phyloP scores from a whole-genome alignment of 2,113 vertebrate species.

The Labrus mixtus region DNA sequence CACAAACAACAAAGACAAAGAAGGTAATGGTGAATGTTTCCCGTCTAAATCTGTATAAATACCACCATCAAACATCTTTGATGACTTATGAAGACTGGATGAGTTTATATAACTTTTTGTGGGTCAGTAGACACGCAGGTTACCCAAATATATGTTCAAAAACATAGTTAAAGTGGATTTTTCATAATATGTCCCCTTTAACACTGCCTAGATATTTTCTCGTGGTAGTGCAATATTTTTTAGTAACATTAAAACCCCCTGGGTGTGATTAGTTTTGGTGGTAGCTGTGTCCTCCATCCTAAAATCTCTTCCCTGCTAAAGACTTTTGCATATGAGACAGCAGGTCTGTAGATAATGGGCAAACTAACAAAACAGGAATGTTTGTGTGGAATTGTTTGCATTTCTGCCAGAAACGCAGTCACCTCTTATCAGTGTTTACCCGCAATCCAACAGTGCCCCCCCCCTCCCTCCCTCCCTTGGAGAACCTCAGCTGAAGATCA shows the following conservation, averaged over 20 bases:
- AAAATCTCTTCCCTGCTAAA: constrained; percentile 1
- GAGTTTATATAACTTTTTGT: too few relatives aligned
- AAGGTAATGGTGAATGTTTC: background rate
- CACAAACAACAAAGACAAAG: background rate
- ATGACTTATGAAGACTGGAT: too few relatives aligned
- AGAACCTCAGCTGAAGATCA: constrained; percentile 21
- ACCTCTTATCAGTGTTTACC: constrained; percentile 29
- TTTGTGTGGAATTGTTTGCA: constrained; percentile 28
- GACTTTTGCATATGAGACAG: constrained; percentile 16
- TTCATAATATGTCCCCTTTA: too few relatives aligned
- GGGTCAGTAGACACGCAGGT: too few relatives aligned
- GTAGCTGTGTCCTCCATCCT: constrained; percentile 10
- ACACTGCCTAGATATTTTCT: background rate
- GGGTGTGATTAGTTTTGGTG: constrained; percentile 21
- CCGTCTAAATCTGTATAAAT: background rate
- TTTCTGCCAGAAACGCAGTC: constrained; percentile 9
- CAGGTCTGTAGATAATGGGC: constrained; percentile 17
- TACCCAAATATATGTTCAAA: too few relatives aligned
- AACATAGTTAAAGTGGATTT: too few relatives aligned
- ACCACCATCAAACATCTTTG: too few relatives aligned
- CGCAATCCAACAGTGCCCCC: background rate
- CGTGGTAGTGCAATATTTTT: constrained; percentile 6
- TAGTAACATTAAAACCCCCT: constrained; percentile 7
- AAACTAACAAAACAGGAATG: constrained; percentile 23
- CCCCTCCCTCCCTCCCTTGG: background rate